Evolutionary conservation across 1,140 invertebrate genomes (phyloP), one percentile per base, ranked within the genome.

Genomic region (Vanessa atalanta): DNA sequence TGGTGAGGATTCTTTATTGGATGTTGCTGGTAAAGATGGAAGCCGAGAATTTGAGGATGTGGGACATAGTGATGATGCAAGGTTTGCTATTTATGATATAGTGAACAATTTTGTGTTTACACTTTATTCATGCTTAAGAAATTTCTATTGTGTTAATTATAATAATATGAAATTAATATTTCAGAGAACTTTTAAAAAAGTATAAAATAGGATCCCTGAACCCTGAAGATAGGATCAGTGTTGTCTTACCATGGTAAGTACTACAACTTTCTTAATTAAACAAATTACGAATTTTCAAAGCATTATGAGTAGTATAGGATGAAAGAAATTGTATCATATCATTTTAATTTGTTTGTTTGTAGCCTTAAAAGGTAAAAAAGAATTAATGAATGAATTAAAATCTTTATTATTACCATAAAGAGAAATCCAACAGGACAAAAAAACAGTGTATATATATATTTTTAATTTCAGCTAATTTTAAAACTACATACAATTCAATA

Each of bases 31-130:
- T n/a, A 91, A 93, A 78, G 96, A 97, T 93, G 96, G 94, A 3
- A 97, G 97, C 43, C 95, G 95, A 83, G 93, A 94, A n/a, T 98
- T 98, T 93, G 95, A 97, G 86, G 97, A 97, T 93, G 97, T 97
- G 51, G 97, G 97, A 0, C 97, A 98, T 92, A 97, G 97, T 69
- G 93, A 94, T 47, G 97, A 97, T 93, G 97, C 97, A 8, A 94
- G 95, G 90, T 96, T 94, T 77, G 65, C 37, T 51, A 57, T 50
- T 15, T 50, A 50, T 12, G 4, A 15, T 50, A 15, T 50, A 9
- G 31, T 37, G 7, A 5, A 37, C 31, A 37, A 37, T 1, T 37
- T 37, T 4, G 0, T 37, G 3, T 37, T 37, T 37, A 47, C 70
- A 72, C 8, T 55, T 57, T 48, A 26, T 55, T 53, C 47, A 50